Evolutionary conservation across 2,113 vertebrate species (phyloP), one percentile per base, ranked within the genome.

Genomic region (Cyanistes caeruleus): DNA sequence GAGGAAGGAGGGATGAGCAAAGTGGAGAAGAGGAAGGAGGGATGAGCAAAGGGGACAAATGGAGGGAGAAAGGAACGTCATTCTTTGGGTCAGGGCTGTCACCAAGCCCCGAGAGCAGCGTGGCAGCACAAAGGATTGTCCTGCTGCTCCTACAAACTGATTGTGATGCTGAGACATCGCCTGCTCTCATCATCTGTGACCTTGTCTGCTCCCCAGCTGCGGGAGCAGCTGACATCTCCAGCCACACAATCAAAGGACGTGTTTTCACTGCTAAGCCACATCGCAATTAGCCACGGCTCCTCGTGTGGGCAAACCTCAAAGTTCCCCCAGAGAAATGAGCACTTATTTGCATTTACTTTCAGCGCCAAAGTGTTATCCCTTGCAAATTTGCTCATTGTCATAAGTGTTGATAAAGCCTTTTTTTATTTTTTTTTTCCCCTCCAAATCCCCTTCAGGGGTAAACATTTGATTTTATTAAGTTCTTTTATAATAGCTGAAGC

Each of bases 131-230:
- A 37, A 39, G 78, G 23, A 11, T 62, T 67, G 3, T 87, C 87
- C 48, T 48, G 4, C 69, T 35, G 53, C 70, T 88, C 80, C 85
- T 60, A 48, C 94, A 95, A 94, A 96, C 92, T 72, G 93, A 81
- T 89, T 76, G 65, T 59, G 95, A 74, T 95, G 95, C 97, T 95
- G 87, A 68, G 80, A 74, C 95, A 51, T 84, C 5, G 41, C 44
- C 7, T 76, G 93, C 91, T 96, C 84, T 95, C 97, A 69, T 97
- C 89, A 87, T 94, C 78, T 70, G 79, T 41, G 93, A 97, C 96
- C 97, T 97, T 95, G 97, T n/a, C 53, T 92, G 96, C 85, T 93
- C 94, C 95, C 94, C 97, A 97, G 97, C 97, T 97, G 89, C 93
- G 95, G 93, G 76, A 97, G 97, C 97, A 97, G 97, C 95, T 97